Evolutionary conservation across 2,797 vertebrate species (phyloP), one percentile per base, ranked within the genome.

Genomic region (Liasis olivaceus): DNA sequence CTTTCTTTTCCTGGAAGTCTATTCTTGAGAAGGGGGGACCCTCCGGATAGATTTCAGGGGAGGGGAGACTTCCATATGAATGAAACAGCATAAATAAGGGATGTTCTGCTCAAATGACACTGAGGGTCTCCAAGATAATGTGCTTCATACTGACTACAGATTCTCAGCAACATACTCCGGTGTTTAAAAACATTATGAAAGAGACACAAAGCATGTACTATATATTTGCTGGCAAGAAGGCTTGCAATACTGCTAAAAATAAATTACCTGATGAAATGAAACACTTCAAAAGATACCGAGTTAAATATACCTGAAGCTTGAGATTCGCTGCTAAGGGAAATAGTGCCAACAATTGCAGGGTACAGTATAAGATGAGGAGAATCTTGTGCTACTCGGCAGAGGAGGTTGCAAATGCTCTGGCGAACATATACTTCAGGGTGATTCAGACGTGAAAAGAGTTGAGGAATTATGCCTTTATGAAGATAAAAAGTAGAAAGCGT

Each of bases 371-470:
- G 99, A 92, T 99, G 99, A 5, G 99, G 99, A 0, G 99, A 99
- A 97, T 99, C 99, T 89, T 99, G 99, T 81, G 99, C 99, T 90
- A 99, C 99, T 2, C 99, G 98, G 92, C 99, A 99, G 42, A 99
- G 96, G 81, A 99, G 97, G 95, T 99, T 99, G 97, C 99, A 99
- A 93, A 99, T 99, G 93, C 99, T 99, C 94, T 99, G 99, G 7
- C 99, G 98, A 85, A 99, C 99, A 59, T 99, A 99, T 0, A 99
- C 99, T 94, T 99, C 99, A 0, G 99, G 99, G 91, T 99, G 99
- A 96, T 99, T 99, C 90, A 99, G 98, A 56, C 99, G 98, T 11
- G 99, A 99, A 95, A 99, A 99, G 15, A 99, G 98, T 95, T 99
- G 99, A 24, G 99, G 99, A 93, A 99, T 99, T 95, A 99, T 99